Evolutionary conservation across 2,888 invertebrate species (phyloP).

Genomic region (Ormyrus pomaceus): DNA sequence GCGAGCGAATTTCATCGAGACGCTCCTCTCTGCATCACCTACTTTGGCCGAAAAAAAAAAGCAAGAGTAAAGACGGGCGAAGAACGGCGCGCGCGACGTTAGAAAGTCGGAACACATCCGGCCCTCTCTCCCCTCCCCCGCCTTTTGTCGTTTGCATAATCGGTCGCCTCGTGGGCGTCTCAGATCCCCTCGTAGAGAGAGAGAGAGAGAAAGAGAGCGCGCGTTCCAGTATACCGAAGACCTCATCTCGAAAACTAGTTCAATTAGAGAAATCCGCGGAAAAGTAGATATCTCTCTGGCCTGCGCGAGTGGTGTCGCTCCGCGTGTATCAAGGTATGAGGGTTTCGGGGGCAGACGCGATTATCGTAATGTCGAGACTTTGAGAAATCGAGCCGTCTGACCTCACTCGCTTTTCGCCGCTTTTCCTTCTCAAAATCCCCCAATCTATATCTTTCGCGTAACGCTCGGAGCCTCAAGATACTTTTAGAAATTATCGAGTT

Average conservation of each 20-base stretch:
- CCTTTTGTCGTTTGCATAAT: conserved; percentile 48
- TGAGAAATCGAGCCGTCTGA: conserved; percentile 6
- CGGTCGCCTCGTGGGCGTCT: neutral
- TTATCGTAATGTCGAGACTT: conserved; percentile 14
- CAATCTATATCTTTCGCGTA: neutral
- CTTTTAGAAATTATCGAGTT: too few species aligned
- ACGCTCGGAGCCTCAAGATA: too few species aligned
- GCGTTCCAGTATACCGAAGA: conserved; percentile 37
- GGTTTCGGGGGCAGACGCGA: conserved; percentile 69
- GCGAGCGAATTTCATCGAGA: neutral
- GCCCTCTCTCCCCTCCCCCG: neutral
- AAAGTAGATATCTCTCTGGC: conserved; percentile 66
- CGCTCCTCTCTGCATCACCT: neutral
- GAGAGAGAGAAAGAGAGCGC: neutral
- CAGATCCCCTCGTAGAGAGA: too few species aligned
- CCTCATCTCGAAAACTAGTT: conserved; percentile 68
- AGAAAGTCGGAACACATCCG: conserved; percentile 39
- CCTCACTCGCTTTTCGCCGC: neutral
- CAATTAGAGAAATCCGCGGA: conserved; percentile 72
- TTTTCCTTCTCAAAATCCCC: neutral
- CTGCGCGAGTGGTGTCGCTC: conserved; percentile 3
- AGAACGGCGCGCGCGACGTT: neutral
- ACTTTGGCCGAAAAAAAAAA: neutral
- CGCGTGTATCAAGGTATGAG: conserved; percentile 69
- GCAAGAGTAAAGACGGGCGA: neutral